Base-by-base conservation (phyloP, 2,113 vertebrate species). In the Benitochromis conjunctus region DNA sequence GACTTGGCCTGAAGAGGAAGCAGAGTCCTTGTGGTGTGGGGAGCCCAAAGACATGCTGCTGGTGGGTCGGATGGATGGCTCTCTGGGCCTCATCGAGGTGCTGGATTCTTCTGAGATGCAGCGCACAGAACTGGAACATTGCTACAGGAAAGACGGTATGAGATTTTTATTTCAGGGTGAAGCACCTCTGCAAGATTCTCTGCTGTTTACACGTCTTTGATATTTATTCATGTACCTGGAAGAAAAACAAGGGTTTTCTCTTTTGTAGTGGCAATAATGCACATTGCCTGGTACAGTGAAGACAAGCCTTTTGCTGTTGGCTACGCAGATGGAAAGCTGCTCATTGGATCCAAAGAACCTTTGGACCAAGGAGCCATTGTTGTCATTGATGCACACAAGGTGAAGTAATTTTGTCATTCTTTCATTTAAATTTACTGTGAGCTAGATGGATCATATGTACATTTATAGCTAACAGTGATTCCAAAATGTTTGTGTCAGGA, bases 231-330 rank as follows among this genome's bases (percentile, higher is more conserved):
- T 31, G 9, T 24, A 51, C 10, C 19, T 24, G 18, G 3, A 5
- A 31, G 31, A 4, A 5, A 38, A 53, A 43, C 51, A 56, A 9
- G 31, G 0, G 10, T 78, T 62, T 85, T 0, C 86, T 90, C 16
- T 51, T 14, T 85, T 66, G 21, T 38, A 99, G 99, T 98, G 86
- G 97, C 98, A 36, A 97, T 99, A 85, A 98, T 97, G 64, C 97
- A 97, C 91, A 97, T 99, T 4, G 97, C 98, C 48, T 99, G 99
- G 99, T 98, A 97, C 96, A 98, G 97, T 56, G 98, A 99, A 92
- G 98, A 99, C 91, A 97, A 95, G 85, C 97, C 98, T 1, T 99
- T 99, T 92, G 98, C 98, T 14, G 97, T 98, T 31, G 99, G 99
- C 77, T 99, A 99, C 85, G 97, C 98, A 18, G 99, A 99, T 90